Conservation (phyloP, 1,140 invertebrate genomes). For the Camponotus vicinus region DNA sequence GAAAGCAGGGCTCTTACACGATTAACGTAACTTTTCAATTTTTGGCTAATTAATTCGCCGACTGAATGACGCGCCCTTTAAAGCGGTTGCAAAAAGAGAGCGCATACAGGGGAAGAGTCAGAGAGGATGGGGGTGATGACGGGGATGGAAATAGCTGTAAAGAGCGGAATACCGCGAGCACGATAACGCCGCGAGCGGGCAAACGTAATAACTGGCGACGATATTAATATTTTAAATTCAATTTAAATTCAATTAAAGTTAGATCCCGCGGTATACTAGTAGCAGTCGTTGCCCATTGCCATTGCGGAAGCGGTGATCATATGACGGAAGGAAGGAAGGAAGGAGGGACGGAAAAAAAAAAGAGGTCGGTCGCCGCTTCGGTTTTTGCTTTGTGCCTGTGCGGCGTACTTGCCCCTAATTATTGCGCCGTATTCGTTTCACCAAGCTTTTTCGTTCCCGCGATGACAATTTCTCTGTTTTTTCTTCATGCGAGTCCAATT, state of each 20-base stretch:
- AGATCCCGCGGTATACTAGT: conserved; percentile 40
- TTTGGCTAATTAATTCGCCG: conserved; percentile 62
- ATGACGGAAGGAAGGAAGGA: not conserved
- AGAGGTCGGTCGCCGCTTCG: not conserved
- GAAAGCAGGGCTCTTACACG: not conserved
- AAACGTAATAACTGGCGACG: conserved; percentile 45
- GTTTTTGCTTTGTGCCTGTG: conserved; percentile 48
- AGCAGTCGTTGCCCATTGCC: conserved; percentile 37
- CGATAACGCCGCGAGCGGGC: conserved; percentile 51
- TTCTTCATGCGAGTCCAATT: conserved; percentile 21
- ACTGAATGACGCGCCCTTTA: conserved; percentile 11
- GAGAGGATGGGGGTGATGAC: not conserved
- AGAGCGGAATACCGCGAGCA: conserved; percentile 43
- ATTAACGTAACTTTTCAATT: conserved; percentile 56
- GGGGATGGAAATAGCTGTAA: conserved; percentile 54
- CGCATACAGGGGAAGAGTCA: not conserved
- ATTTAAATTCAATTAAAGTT: conserved; percentile 84
- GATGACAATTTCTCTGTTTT: not conserved
- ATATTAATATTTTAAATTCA: conserved; percentile 83
- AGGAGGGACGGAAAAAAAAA: not conserved
- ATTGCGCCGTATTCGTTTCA: conserved; percentile 21
- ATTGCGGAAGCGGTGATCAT: conserved; percentile 45
- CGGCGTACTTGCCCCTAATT: conserved; percentile 54
- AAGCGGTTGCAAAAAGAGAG: not conserved
- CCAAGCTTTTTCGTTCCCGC: not conserved